A percentile compares a stretch with the other conserved stretches of the same genome.
These are phyloP conservation scores for Rostratula benghalensis DNA, from an alignment of 2,113 vertebrate genomes.

Conservation along the genomic window DNA sequence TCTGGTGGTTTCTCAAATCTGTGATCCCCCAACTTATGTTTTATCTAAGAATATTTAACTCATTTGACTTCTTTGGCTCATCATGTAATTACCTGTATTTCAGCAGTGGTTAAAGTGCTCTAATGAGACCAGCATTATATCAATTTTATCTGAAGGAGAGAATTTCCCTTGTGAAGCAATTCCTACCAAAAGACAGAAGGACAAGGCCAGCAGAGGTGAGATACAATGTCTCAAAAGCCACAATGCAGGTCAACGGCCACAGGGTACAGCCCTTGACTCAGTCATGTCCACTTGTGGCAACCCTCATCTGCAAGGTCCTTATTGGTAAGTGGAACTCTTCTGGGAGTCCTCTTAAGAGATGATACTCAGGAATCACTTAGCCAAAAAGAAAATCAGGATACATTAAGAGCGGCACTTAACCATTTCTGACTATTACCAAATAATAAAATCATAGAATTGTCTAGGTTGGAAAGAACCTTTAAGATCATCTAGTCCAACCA, in stretches of 20 bases:
- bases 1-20: not conserved
- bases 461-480: no score
- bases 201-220: not conserved
- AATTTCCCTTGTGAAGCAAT: not conserved
- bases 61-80: not conserved
- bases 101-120: not conserved
- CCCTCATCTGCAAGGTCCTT: not conserved
- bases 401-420: accelerated
- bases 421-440: not conserved
- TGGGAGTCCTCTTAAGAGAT: not conserved
- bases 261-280: not conserved
- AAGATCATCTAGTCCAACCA: no score
- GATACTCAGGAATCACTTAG: not conserved
- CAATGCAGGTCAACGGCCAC: accelerated
- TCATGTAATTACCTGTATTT: not conserved
- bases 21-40: not conserved
- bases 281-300: not conserved
- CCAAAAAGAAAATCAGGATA: not conserved
- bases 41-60: not conserved
- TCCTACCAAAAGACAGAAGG: not conserved
- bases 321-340: not conserved
- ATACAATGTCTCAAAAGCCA: not conserved
- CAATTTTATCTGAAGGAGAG: not conserved
- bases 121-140: not conserved
- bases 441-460: not conserved